A percentile compares a stretch with the other conserved stretches of the same genome.
Conservation (phyloP, 2,888 invertebrate genomes). For the Polydrusus cervinus region DNA sequence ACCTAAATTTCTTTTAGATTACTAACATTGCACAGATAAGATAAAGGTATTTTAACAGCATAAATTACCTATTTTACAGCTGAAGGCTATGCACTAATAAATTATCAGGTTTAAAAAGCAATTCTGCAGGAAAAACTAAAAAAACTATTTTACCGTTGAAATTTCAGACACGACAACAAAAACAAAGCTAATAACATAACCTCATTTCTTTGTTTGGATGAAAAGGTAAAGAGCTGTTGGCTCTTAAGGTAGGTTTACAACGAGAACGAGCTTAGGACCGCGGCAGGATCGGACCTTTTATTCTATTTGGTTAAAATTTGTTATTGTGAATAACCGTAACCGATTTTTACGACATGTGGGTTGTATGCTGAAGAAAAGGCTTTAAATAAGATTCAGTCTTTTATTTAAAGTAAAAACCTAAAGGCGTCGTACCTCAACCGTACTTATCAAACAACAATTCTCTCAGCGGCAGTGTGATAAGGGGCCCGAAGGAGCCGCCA, state of each 20-base stretch:
- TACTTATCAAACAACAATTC: no score
- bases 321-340: no score
- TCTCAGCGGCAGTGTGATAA: no score
- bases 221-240: no score
- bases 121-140: neutral
- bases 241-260: conserved; percentile 1
- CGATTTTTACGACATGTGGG: no score
- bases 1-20: neutral
- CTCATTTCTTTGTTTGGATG: conserved; percentile 23
- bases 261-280: neutral
- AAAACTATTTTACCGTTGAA: neutral
- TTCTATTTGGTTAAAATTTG: no score
- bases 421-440: no score
- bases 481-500: no score
- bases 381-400: no score
- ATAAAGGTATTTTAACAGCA: neutral
- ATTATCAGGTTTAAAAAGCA: neutral
- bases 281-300: neutral
- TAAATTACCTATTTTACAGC: neutral
- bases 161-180: conserved; percentile 44
- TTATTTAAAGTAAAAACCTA: no score
- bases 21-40: neutral
- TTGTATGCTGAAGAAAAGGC: no score
- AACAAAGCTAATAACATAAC: conserved; percentile 42
- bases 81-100: neutral